phyloP scores from a whole-genome alignment of 1,140 invertebrate genomes.

The Tetraneura akinire region DNA sequence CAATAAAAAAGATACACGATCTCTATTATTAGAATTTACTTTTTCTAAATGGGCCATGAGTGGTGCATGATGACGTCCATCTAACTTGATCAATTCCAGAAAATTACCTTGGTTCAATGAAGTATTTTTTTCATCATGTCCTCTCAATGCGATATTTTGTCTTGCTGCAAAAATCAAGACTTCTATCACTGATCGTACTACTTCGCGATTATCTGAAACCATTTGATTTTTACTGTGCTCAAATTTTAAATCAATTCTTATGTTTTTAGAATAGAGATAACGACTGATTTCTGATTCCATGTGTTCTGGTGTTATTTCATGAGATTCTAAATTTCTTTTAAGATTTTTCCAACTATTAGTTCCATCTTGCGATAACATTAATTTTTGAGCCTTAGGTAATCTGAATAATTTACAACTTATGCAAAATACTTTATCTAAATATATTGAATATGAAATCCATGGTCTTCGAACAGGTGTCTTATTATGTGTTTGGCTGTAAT shows the following conservation, averaged over 20 bases:
- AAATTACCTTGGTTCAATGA: background rate
- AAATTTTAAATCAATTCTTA: background rate
- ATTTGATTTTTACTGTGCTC: too few relatives aligned
- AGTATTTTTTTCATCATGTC: background rate
- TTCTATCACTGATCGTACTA: background rate
- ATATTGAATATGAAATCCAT: too few relatives aligned
- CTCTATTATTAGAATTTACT: background rate
- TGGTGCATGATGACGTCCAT: background rate
- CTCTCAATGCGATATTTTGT: background rate
- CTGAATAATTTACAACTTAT: too few relatives aligned
- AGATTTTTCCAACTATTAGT: background rate
- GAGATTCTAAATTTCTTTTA: background rate
- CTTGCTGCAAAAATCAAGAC: background rate
- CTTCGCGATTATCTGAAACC: background rate
- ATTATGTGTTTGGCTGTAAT: too few relatives aligned
- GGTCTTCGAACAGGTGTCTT: too few relatives aligned
- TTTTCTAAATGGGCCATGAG: background rate
- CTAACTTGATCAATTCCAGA: background rate
- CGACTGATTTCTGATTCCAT: background rate
- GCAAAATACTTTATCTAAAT: too few relatives aligned
- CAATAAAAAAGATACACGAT: background rate
- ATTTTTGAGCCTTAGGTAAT: too few relatives aligned
- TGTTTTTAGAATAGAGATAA: background rate
- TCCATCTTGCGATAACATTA: too few relatives aligned
- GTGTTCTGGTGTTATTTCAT: background rate